Base-by-base conservation (phyloP, 1,140 invertebrate genomes). In the Dendrolimus kikuchii region DNA sequence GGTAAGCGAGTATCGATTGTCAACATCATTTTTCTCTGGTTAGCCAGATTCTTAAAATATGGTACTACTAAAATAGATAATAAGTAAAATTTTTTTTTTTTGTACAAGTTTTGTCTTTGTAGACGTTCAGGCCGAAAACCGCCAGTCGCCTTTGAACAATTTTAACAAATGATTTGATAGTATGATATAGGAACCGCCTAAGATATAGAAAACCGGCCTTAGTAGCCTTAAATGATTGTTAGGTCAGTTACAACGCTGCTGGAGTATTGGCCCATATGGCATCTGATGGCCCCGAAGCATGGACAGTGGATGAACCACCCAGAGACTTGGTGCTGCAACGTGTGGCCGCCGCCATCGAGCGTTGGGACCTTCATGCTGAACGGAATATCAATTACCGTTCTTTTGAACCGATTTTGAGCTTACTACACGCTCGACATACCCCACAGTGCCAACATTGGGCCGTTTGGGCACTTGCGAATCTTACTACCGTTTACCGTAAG, bases 321-420 rank as follows among this genome's bases (percentile, higher is more conserved):
- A 88, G 96, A 10, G 86, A 92, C n/a, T 88, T 91, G 38, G 95
- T 98, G 5, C 88, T 98, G 2, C 70, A 89, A 7, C 89, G 91
- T 55, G 94, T 99, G 90, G 90, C 93, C 6, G 77, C 80, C 39
- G 96, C 97, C 7, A 96, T 99, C 8, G 90, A 94, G 49, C 89
- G 93, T 46, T 99, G 98, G 98, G 91, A 97, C 70, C 81, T 99
- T 8, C 88, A 90, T 46, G 92, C 95, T 6, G 92, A 94, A 64
- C 89, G 98, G 37, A 99, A 98, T 74, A 99, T 99, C 57, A 99
- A 99, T 87, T 99, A 99, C 81, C 92, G 96, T 59, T 97, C 95
- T 10, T 98, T 99, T 88, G 92, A 96, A 73, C 97, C 97, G 4
- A 95, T 98, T 60, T 84, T 99, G 5, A 89, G 93, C 54, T 85